Base-by-base conservation (phyloP, 2,797 vertebrate species). In the Anableps anableps region DNA sequence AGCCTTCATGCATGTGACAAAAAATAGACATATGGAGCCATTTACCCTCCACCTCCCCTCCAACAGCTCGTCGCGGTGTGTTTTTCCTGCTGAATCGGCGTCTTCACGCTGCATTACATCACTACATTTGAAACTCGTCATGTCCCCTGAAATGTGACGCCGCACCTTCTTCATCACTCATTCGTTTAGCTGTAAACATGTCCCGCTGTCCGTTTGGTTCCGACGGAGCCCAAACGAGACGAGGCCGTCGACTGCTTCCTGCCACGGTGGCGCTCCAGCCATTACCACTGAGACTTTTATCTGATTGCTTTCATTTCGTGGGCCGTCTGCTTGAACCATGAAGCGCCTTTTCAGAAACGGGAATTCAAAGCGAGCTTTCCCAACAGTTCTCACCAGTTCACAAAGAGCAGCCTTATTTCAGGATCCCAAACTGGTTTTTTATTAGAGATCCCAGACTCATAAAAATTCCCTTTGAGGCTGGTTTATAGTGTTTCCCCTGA, bases 381-480 rank as follows among this genome's bases (percentile, higher is more conserved):
- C 79, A 86, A 76, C 51, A 68, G 81, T 85, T 88, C 80, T 85
- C 79, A 68, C 64, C 79, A 62, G 71, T 87, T 86, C 92, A 88
- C 91, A 92, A 78, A 94, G 87, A 90, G 82, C 81, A 64, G 76
- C 90, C 71, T 89, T 86, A 90, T 89, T 93, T 90, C 84, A 77
- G 62, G 85, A 83, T 88, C 86, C 90, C 81, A 82, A 84, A 82
- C 85, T 81, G 80, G 84, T 89, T 91, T 91, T 31, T 91, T 92
- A 92, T 87, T 90, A 92, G 80, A 91, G 92, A 92, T 85, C 89
- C 82, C 82, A 83, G 83, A 82, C 88, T 92, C 90, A 88, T 94
- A 88, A 91, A 93, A 94, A 95, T 94, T 95, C 93, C 88, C 86
- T 95, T 94, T 95, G 93, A 95, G 90, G 88, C 88, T 73, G 92